A percentile compares a stretch with the other conserved stretches of the same genome.
Evolutionary conservation across 2,113 vertebrate genomes (phyloP).

Genomic region (Parotia lawesii): DNA sequence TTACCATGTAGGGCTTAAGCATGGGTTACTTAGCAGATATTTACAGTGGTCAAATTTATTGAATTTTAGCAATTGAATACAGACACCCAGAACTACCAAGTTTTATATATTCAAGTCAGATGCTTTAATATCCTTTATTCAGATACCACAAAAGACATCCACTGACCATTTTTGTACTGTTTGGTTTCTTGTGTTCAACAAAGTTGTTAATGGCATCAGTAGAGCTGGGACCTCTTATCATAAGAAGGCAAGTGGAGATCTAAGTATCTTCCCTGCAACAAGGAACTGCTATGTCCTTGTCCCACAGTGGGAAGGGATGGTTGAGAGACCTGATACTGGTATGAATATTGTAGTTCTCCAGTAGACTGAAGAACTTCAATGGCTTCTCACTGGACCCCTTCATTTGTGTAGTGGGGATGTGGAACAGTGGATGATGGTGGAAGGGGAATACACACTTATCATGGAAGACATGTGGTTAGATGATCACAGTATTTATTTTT

Average conservation of each 20-base stretch:
- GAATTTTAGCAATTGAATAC: neutral
- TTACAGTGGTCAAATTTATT: neutral
- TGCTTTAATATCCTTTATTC: neutral
- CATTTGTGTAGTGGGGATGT: neutral
- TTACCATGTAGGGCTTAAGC: neutral
- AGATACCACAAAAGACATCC: neutral
- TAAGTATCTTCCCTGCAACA: neutral
- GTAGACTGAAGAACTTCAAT: neutral
- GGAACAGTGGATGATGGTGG: neutral
- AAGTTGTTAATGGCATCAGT: neutral
- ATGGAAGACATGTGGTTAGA: rapidly evolving
- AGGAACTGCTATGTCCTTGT: neutral
- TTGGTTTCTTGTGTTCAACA: neutral
- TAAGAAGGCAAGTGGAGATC: neutral
- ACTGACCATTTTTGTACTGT: neutral
- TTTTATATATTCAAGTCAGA: neutral
- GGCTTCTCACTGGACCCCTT: neutral
- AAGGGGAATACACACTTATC: neutral
- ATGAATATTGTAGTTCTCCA: neutral
- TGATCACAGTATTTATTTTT: neutral
- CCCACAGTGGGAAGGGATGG: neutral
- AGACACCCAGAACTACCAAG: neutral
- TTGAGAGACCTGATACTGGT: neutral
- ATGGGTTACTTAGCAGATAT: neutral
- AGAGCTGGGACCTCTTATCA: neutral